Base-by-base conservation (phyloP, 2,888 invertebrate species). In the Erynnis tages region DNA sequence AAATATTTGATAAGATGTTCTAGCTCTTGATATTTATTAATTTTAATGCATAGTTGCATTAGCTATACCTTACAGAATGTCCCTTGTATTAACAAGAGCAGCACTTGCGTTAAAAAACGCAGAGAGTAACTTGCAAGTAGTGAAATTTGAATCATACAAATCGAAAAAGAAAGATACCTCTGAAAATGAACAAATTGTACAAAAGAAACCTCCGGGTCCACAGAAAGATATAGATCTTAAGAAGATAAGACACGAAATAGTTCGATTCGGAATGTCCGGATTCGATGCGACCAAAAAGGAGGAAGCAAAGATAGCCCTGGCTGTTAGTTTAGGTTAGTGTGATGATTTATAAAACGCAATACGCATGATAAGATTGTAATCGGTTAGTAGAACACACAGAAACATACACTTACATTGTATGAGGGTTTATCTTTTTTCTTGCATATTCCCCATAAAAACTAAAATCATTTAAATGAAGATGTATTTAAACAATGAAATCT, bases 241-340 rank as follows among this genome's bases (percentile, higher is more conserved):
- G 63, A 92, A 90, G 66, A 93, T 94, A 1, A 91, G 95, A 45
- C 93, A 94, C 76, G 97, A 97, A 73, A 92, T 97, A 2, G 92
- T 95, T 4, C 96, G 94, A 69, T 95, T 97, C 77, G 96, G 96
- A 23, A 94, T 95, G 83, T 92, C 92, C 17, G 96, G 95, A 46
- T 93, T 96, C 49, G 91, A 93, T 52, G 86, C 92, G 1, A 85
- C 90, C 6, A 93, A 94, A 68, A 94, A 95, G 66, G 91, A 93
- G 63, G 92, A 94, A 73, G 95, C 95, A n/a, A 94, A 95, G 87
- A 91, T 94, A 34, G 93, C 93, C 2, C 79, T 95, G 10, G 93
- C 95, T 0, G 91, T 97, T 23, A 94, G 94, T 76, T 91, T 97
- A 69, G 97, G 94, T 86, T 59, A 13, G 29, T 50, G 40, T n/a